A percentile compares a stretch with the other conserved stretches of the same genome.
Conservation (phyloP, 2,888 invertebrate species). For the Tenthredo mesomela region DNA sequence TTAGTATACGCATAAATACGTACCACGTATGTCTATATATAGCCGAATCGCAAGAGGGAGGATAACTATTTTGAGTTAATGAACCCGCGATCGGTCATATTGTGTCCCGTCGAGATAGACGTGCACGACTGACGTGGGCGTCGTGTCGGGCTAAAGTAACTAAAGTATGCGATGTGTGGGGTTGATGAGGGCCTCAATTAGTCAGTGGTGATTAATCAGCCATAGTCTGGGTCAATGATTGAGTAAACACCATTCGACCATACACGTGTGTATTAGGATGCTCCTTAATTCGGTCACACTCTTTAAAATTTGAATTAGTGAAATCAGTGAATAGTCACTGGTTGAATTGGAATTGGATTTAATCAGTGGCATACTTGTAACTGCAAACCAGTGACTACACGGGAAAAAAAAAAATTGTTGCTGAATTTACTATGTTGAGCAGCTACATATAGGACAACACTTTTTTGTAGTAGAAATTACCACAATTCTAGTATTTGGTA, state of each 20-base stretch:
- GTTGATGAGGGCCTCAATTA: not conserved
- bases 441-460: too few species aligned
- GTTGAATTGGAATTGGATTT: too few species aligned
- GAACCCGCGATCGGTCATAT: not conserved
- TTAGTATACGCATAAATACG: not conserved
- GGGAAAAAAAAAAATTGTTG: too few species aligned
- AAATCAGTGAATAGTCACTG: too few species aligned
- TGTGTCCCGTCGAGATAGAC: slow-evolving; percentile 22
- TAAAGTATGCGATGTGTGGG: not conserved
- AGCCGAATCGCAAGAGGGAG: not conserved
- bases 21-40: not conserved
- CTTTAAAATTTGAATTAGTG: too few species aligned
- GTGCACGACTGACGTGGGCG: not conserved
- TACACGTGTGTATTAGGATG: not conserved
- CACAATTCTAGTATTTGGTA: too few species aligned
- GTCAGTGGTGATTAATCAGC: not conserved
- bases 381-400: too few species aligned
- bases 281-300: too few species aligned
- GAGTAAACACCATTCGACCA: not conserved
- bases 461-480: too few species aligned
- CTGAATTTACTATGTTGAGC: too few species aligned
- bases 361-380: too few species aligned
- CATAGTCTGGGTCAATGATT: not conserved
- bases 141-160: not conserved
- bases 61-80: not conserved